Conservation (phyloP, 2,888 invertebrate genomes). For the Biston stratarius region DNA sequence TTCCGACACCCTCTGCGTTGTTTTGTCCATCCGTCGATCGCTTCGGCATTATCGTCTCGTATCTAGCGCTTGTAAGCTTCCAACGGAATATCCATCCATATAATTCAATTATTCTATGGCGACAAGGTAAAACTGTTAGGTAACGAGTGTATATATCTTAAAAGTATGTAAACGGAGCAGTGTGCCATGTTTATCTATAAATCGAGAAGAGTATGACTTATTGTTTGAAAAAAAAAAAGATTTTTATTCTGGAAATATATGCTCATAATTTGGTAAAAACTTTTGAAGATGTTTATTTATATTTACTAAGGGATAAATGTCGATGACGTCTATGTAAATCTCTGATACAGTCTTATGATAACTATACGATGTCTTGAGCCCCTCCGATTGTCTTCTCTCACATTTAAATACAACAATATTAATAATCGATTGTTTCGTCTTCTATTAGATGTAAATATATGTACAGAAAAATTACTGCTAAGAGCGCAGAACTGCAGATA, state of each 20-base stretch:
- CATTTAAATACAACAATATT: constrained; percentile 2
- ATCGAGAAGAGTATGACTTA: constrained; percentile 78
- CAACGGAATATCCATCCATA: constrained; percentile 83
- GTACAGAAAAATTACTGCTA: not conserved
- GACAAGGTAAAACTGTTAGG: constrained; percentile 83
- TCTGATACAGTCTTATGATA: constrained; percentile 70
- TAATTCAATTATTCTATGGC: constrained; percentile 85
- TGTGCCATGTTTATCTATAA: constrained; percentile 84
- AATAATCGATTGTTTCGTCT: not conserved
- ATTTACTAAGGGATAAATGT: constrained; percentile 74
- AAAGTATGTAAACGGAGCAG: constrained; percentile 79
- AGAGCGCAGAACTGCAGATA: not conserved
- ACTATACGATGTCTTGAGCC: constrained; percentile 59
- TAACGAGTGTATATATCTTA: constrained; percentile 71
- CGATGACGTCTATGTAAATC: constrained; percentile 56
- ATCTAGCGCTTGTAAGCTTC: constrained; percentile 81
- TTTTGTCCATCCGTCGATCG: constrained; percentile 66
- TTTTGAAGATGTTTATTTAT: constrained; percentile 85
- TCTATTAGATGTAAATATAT: not conserved
- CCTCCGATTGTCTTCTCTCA: constrained; percentile 24
- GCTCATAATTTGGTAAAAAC: constrained; percentile 83
- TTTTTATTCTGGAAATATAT: constrained; percentile 83
- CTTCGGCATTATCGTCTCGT: constrained; percentile 48
- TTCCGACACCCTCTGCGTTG: constrained; percentile 49
- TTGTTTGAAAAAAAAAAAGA: constrained; percentile 72